Evolutionary conservation across 2,888 invertebrate genomes (phyloP), one percentile per base, ranked within the genome.

Genomic region (Pyralis farinalis): DNA sequence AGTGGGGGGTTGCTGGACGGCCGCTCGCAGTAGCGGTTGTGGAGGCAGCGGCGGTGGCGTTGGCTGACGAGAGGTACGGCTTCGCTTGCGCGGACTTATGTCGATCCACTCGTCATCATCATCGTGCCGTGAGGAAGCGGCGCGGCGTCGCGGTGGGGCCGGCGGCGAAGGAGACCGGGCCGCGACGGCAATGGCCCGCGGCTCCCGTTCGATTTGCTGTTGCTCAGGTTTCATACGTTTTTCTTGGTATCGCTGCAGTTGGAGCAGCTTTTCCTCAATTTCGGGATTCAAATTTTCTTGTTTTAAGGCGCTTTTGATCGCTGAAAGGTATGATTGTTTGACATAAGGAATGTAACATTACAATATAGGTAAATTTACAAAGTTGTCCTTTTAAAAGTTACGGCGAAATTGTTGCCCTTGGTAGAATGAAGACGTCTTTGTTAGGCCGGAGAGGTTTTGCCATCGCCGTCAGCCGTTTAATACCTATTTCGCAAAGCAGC

Each of bases 261-360:
- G 96, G 30, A 97, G 87, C 35, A 98, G 82, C 71, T 97, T 98
- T 65, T 97, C 97, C 73, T 97, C 97, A 51, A 97, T 96, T 80
- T 97, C 97, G 0, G 97, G 97, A 72, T 96, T 95, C 12, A 97
- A 90, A 74, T 96, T 97, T 64, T 97, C 96, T 79, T 96, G 96
- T 77, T 95, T 95, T 46, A 98, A 83, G n/a, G 97, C 97, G 75
- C 95, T 96, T 77, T 95, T 94, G 58, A 98, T 97, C 8, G 97
- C 97, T 97, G 90, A 40, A 88, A 83, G 36, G 37, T 30, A 31
- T 34, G n/a, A 37, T 10, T 28, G 28, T 29, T n/a, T n/a, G n/a
- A n/a, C n/a, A n/a, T n/a, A n/a, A n/a, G n/a, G n/a, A n/a, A n/a
- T n/a, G n/a, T n/a, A n/a, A n/a, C n/a, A n/a, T n/a, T 12, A 9